Evolutionary conservation across 2,113 vertebrate genomes (phyloP).

Genomic region (Apodemus speciosus): DNA sequence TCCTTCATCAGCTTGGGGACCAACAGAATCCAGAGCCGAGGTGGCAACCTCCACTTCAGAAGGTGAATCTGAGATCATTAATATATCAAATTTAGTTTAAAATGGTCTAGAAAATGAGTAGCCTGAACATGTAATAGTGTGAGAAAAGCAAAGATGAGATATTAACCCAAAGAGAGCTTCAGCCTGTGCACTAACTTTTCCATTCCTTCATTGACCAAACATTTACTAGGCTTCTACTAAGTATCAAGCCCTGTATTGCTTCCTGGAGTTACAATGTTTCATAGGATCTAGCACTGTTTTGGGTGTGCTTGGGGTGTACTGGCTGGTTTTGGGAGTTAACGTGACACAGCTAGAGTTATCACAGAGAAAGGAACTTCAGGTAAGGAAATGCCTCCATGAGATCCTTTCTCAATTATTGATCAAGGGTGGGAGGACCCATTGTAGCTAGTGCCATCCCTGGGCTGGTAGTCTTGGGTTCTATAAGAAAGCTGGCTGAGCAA

Average conservation of each 20-base stretch:
- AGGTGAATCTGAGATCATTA: not conserved
- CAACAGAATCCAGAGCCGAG: not conserved
- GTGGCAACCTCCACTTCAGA: not conserved
- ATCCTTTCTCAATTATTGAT: too few relatives aligned
- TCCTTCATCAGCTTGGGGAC: not conserved
- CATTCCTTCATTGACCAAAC: not conserved
- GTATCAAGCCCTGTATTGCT: not conserved
- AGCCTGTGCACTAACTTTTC: not conserved
- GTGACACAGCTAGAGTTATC: too few relatives aligned
- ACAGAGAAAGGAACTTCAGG: too few relatives aligned
- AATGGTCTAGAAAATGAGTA: not conserved
- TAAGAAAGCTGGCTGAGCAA: too few relatives aligned
- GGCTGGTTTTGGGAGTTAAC: too few relatives aligned
- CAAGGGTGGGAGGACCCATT: too few relatives aligned
- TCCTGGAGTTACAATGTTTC: not conserved
- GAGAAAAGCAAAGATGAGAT: slow-evolving; percentile 6
- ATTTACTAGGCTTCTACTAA: not conserved
- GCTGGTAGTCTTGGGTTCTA: too few relatives aligned
- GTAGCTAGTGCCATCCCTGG: too few relatives aligned
- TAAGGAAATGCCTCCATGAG: too few relatives aligned
- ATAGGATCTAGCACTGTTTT: not conserved
- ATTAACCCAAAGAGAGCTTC: not conserved
- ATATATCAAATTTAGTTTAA: not conserved
- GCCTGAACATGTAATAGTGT: not conserved
- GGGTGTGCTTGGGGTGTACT: too few relatives aligned